phyloP scores from a whole-genome alignment of 2,888 invertebrate genomes.

The Oscheius onirici region DNA sequence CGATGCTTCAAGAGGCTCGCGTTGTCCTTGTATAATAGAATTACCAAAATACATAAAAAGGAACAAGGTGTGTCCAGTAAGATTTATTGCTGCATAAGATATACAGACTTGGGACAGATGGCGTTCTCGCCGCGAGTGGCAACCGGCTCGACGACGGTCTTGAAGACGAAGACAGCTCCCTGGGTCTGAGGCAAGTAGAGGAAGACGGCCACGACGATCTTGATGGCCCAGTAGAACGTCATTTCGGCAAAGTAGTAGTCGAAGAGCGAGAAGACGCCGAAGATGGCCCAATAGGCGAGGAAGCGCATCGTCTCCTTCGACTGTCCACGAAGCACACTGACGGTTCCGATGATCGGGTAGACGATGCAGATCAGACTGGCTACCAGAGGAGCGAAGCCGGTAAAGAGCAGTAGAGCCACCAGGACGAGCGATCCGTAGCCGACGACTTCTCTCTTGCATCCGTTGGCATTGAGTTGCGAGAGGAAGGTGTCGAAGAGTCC shows the following conservation, averaged over 20 bases:
- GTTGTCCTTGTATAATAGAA: too few species aligned
- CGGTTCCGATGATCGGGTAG: neutral
- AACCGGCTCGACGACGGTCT: neutral
- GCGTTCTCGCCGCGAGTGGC: neutral
- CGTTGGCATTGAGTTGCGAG: too few species aligned
- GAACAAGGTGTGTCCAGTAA: neutral
- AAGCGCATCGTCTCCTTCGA: neutral
- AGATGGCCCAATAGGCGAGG: slow-evolving; percentile 9
- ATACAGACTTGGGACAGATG: neutral
- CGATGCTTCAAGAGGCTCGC: too few species aligned
- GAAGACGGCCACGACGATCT: slow-evolving; percentile 1
- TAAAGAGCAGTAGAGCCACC: slow-evolving; percentile 3
- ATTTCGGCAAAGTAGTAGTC: slow-evolving; percentile 3
- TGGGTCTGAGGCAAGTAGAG: slow-evolving; percentile 17
- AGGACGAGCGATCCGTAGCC: slow-evolving; percentile 7
- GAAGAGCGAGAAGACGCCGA: neutral
- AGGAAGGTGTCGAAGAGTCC: too few species aligned
- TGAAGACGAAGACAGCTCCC: too few species aligned
- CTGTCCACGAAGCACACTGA: too few species aligned
- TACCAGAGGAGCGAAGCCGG: neutral
- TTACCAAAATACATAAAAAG: too few species aligned
- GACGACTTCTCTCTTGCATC: too few species aligned
- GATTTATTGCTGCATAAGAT: neutral
- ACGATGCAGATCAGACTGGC: slow-evolving; percentile 15
- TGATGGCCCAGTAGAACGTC: neutral